Evolutionary conservation across 2,888 invertebrate genomes (phyloP), one percentile per base, ranked within the genome.

Genomic region (Smittia sp.): DNA sequence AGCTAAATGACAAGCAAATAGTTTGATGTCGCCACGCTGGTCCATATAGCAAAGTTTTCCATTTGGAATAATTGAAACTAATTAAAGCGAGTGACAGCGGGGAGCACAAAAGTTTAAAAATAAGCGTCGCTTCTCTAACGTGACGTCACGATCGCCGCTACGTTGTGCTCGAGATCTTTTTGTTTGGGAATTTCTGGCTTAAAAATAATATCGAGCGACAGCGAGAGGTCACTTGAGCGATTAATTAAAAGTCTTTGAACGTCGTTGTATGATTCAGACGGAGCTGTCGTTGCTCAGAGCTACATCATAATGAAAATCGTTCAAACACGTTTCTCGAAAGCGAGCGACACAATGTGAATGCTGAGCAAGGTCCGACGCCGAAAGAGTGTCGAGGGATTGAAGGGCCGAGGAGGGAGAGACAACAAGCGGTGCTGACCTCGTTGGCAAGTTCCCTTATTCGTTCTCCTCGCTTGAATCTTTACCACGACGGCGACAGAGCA

Each of bases 11-110:
- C 13, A 46, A 15, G 11, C 46, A 46, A 46, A 46, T 46, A 46
- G 13, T 15, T 46, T n/a, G 6, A 32, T 11, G 11, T 46, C 4
- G 2, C 46, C 20, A 32, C 20, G 39, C n/a, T 18, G 25, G 27
- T 65, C 32, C 65, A 63, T 22, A 63, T 24, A 13, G 13, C 32
- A 32, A 27, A 27, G 27, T 6, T 24, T 24, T 13, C n/a, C 41
- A 32, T 54, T 70, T 22, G 20, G 20, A 58, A 72, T 72, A 72
- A 72, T 72, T 72, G 72, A 62, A 58, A 62, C 58, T 72, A 72
- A 72, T 72, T 72, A 63, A 72, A 72, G 38, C 58, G 32, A 62
- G 58, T 72, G 70, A 72, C 70, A 72, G 62, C 18, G 22, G 62
- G 20, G 32, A 24, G 52, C 38, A 15, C 72, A 62, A 54, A 32